These are phyloP conservation scores for Lycophotia porphyrea DNA, from an alignment of 2,888 invertebrate genomes.

Conservation along the genomic window DNA sequence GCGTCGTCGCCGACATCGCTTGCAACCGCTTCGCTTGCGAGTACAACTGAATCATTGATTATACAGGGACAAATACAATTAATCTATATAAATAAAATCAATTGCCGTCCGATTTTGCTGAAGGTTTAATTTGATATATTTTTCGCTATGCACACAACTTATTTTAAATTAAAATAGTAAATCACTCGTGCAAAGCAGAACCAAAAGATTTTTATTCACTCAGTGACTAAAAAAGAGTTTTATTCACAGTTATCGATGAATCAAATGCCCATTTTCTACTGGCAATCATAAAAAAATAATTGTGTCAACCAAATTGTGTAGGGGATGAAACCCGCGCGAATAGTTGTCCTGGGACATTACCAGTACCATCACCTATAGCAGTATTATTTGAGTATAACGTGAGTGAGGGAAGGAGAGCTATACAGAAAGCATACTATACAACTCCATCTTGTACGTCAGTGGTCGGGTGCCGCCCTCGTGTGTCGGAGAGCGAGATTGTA, in stretches of 20 bases:
- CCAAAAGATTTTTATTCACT: too few relatives aligned
- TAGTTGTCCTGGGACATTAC: not conserved
- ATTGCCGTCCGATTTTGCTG: not conserved
- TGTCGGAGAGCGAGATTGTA: not conserved
- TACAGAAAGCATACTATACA: not conserved
- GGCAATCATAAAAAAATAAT: not conserved
- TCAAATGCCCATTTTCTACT: too few relatives aligned
- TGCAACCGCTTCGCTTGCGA: slow-evolving; percentile 79
- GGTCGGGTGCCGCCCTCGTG: not conserved
- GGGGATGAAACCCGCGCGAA: not conserved
- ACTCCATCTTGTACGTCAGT: not conserved
- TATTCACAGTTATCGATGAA: too few relatives aligned
- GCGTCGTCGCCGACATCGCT: slow-evolving; percentile 60
- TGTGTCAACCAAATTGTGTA: not conserved
- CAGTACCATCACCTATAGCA: not conserved
- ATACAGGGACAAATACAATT: slow-evolving; percentile 18
- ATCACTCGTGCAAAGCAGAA: not conserved
- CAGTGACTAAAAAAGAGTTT: too few relatives aligned
- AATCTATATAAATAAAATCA: not conserved
- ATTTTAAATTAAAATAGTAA: too few relatives aligned
- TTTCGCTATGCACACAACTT: not conserved
- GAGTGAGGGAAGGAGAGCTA: not conserved
- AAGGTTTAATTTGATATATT: not conserved
- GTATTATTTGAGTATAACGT: not conserved
- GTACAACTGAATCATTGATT: slow-evolving; percentile 71